These are phyloP conservation scores for Orthochromis indermauri DNA, from an alignment of 2,113 vertebrate species.

Conservation along the genomic window DNA sequence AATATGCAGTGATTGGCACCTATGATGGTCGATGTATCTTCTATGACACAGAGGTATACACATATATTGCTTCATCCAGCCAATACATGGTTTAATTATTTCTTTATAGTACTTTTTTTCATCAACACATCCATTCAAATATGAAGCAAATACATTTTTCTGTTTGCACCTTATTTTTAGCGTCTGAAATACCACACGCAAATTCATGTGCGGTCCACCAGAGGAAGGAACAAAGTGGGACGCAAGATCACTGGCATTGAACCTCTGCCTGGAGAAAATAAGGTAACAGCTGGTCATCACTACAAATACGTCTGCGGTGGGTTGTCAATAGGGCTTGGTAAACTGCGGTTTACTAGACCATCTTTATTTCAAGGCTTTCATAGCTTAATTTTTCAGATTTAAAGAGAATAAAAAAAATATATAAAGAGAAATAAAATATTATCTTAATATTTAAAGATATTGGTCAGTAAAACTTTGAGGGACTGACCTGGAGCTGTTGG, in stretches of 20 bases:
- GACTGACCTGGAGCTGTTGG: background rate
- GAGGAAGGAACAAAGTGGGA: conserved; percentile 93
- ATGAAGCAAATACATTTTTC: background rate
- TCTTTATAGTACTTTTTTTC: background rate
- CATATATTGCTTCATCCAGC: background rate
- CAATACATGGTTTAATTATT: background rate
- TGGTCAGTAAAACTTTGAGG: background rate
- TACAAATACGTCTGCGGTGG: background rate
- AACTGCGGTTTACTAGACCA: background rate
- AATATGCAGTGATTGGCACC: conserved; percentile 95
- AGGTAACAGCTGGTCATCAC: conserved; percentile 67
- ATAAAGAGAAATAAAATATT: background rate
- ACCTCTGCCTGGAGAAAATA: conserved; percentile 95
- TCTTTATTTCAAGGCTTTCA: background rate
- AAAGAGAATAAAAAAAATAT: background rate
- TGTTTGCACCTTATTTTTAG: conserved; percentile 55
- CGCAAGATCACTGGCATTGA: conserved; percentile 98
- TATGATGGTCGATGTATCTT: conserved; percentile 98
- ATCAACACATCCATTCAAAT: background rate
- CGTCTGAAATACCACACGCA: conserved; percentile 98
- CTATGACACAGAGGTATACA: conserved; percentile 92
- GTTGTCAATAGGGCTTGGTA: background rate
- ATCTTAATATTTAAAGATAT: background rate
- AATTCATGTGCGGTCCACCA: conserved; percentile 94
- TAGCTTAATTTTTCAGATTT: background rate